Percentiles rank a stretch among this genome's conserved stretches.
Evolutionary conservation across 2,797 vertebrate genomes (phyloP).

Genomic region (Prunella strophiata): DNA sequence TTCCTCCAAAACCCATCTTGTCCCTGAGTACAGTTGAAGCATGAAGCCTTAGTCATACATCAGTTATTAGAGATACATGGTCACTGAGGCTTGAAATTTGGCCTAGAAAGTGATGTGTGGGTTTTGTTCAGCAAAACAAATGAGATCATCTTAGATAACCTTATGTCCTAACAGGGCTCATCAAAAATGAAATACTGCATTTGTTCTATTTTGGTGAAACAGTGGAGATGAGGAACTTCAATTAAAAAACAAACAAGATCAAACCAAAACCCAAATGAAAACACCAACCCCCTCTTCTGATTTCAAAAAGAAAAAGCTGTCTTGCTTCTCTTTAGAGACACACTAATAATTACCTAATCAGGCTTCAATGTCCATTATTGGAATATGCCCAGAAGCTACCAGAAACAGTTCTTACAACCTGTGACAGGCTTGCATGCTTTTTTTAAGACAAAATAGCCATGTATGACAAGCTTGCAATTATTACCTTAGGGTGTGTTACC

Average conservation of each 20-base stretch:
- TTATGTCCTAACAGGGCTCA: background rate
- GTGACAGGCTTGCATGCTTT: background rate
- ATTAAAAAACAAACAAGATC: background rate
- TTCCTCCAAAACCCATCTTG: background rate
- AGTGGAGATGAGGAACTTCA: background rate
- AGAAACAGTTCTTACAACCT: background rate
- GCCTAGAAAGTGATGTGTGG: background rate
- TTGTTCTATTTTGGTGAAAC: background rate
- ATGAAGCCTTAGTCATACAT: background rate
- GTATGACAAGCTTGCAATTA: background rate
- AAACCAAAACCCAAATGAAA: background rate
- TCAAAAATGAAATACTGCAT: background rate
- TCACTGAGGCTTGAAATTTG: background rate
- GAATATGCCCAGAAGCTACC: background rate
- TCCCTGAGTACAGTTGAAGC: background rate
- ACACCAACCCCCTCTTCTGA: fast-evolving
- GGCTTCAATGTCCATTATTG: background rate
- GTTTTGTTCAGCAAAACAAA: background rate
- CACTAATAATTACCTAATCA: background rate
- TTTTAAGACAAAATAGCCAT: background rate
- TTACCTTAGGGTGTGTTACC: background rate
- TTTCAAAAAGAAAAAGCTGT: background rate
- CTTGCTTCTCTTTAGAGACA: background rate
- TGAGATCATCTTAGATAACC: background rate
- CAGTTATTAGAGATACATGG: background rate